Evolutionary conservation across 2,113 vertebrate genomes (phyloP), one percentile per base, ranked within the genome.

Genomic region (Heterotis niloticus): DNA sequence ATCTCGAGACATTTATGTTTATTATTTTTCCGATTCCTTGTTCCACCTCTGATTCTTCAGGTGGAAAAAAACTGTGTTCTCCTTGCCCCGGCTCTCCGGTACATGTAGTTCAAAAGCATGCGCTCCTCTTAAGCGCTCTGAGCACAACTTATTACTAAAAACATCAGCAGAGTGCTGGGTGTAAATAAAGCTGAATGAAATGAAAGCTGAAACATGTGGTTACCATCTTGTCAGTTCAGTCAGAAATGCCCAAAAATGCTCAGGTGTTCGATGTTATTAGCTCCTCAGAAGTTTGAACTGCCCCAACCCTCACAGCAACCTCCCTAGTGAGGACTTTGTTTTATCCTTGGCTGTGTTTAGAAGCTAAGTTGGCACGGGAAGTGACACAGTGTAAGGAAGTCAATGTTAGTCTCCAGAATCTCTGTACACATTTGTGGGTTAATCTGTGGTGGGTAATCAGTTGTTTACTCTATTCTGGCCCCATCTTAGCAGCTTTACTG

Each of bases 141-240:
- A 16, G 29, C 51, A 71, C 44, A 10, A 7, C 13, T 12, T 34
- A 54, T 72, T 5, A 72, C 34, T 13, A 1, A 72, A 70, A 59
- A 14, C 14, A 9, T 65, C 75, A 66, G 62, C 62, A 18, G n/a
- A 66, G 29, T 14, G 5, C 81, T 78, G 34, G 81, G 83, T 83
- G 82, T 90, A 84, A 83, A 87, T 89, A 89, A 90, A 86, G 87
- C 89, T 90, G 85, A 91, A 85, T 86, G 87, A 88, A 91, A 87
- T 88, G 90, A n/a, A n/a, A n/a, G n/a, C 88, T 88, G 87, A 86
- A 86, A 89, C 59, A 62, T 20, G 20, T 89, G 85, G 87, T 83
- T n/a, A n/a, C 34, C 34, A 44, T 44, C 34, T 44, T 90, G 89
- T 90, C 87, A 90, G 89, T 85, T 89, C 88, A 88, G 87, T 90